Evolutionary conservation across 2,797 vertebrate genomes (phyloP).

Genomic region (Notamacropus eugenii): DNA sequence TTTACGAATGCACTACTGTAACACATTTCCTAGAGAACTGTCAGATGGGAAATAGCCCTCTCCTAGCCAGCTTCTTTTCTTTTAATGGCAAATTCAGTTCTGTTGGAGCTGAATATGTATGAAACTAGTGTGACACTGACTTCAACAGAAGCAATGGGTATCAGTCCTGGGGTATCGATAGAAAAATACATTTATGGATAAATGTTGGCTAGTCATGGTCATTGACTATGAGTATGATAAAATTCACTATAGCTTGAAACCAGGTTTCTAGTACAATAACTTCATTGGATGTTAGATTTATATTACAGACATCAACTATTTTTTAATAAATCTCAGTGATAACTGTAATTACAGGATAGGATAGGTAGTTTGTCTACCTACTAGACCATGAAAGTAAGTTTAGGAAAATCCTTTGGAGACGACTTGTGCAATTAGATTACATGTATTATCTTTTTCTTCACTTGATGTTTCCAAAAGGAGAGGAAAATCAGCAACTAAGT

Average conservation of each 20-base stretch:
- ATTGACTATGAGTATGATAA: slow-evolving; percentile 18
- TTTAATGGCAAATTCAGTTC: slow-evolving; percentile 48
- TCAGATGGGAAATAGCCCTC: slow-evolving; percentile 30
- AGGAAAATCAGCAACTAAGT: slow-evolving; percentile 50
- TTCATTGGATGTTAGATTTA: slow-evolving; percentile 44
- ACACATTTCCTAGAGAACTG: slow-evolving; percentile 41
- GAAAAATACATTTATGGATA: neutral
- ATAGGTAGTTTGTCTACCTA: neutral
- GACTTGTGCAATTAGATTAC: neutral
- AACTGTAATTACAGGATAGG: slow-evolving; percentile 41
- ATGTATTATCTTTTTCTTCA: neutral
- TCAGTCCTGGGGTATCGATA: slow-evolving; percentile 6
- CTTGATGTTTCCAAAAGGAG: slow-evolving; percentile 55
- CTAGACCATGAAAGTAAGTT: slow-evolving; percentile 25
- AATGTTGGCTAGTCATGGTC: neutral
- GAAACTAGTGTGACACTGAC: slow-evolving; percentile 77
- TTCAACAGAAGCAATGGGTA: slow-evolving; percentile 60
- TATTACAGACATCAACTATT: slow-evolving; percentile 26
- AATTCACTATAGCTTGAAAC: slow-evolving; percentile 37
- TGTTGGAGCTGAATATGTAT: slow-evolving; percentile 68
- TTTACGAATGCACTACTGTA: slow-evolving; percentile 17
- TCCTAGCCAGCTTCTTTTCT: neutral
- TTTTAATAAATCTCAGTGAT: neutral
- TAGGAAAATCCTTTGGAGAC: slow-evolving; percentile 5
- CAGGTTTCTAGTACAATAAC: neutral